Evolutionary conservation across 2,888 invertebrate genomes (phyloP).

Genomic region (Drosophila meridionalis): DNA sequence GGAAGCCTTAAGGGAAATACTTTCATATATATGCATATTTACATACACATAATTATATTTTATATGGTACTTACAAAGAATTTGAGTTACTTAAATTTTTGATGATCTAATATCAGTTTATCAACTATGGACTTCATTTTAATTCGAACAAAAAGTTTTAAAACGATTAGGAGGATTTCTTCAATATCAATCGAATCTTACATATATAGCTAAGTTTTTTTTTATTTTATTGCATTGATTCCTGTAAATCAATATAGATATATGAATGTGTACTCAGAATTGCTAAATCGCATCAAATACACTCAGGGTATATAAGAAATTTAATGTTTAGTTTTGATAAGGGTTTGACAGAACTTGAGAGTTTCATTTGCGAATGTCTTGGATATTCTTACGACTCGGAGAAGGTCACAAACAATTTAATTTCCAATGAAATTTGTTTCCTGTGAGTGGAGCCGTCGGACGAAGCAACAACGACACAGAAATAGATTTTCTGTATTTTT

Average conservation of each 20-base stretch:
- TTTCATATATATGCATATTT: no score
- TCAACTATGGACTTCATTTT: background rate
- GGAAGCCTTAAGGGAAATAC: background rate
- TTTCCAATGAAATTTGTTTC: background rate
- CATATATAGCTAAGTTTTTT: no score
- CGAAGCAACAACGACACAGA: background rate
- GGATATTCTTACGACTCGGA: background rate
- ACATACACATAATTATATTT: background rate
- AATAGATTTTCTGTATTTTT: background rate
- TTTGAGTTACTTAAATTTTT: background rate
- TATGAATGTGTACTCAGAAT: no score
- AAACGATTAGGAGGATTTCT: background rate
- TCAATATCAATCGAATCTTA: background rate
- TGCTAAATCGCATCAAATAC: no score
- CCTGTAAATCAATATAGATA: background rate
- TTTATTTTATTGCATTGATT: no score
- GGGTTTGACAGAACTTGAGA: slow-evolving; percentile 17
- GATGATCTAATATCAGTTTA: background rate
- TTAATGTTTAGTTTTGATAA: slow-evolving; percentile 8
- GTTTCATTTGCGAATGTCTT: slow-evolving; percentile 7
- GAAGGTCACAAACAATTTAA: background rate
- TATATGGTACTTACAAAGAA: background rate
- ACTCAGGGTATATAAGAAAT: background rate
- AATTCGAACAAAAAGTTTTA: background rate
- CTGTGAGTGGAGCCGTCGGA: background rate